Percentiles rank a stretch among this genome's conserved stretches.
phyloP scores from a whole-genome alignment of 2,797 vertebrate genomes.

The Tapera naevia region DNA sequence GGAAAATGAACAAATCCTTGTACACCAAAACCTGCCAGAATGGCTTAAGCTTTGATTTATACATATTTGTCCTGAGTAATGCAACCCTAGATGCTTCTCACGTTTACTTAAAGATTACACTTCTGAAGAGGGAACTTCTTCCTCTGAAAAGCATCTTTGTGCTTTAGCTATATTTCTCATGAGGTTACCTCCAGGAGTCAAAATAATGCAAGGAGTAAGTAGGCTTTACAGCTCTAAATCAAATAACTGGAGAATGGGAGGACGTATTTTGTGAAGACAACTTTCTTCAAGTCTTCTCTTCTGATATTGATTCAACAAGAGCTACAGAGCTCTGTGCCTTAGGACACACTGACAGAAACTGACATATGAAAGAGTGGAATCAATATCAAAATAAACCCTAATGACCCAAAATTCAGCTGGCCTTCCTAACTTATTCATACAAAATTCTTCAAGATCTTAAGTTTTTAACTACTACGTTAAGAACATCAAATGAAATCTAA shows the following conservation, averaged over 20 bases:
- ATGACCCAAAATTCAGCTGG: neutral
- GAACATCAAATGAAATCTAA: neutral
- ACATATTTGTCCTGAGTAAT: neutral
- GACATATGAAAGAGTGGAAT: neutral
- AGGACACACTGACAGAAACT: neutral
- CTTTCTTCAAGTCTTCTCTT: neutral
- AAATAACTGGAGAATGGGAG: neutral
- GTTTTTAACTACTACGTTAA: neutral
- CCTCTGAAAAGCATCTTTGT: neutral
- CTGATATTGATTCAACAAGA: neutral
- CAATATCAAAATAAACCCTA: neutral
- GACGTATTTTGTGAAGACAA: neutral
- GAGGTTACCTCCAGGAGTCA: neutral
- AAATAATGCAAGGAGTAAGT: neutral
- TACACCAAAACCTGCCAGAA: neutral
- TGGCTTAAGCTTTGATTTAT: neutral
- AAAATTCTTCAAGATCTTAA: neutral
- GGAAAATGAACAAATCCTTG: neutral
- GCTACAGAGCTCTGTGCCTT: neutral
- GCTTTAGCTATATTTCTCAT: neutral
- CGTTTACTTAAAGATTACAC: neutral
- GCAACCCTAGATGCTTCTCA: neutral
- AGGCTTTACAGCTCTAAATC: neutral
- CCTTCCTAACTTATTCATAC: neutral
- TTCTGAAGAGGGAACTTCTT: neutral